Base-by-base conservation (phyloP, 2,888 invertebrate genomes). In the Chrysodeixis includens region DNA sequence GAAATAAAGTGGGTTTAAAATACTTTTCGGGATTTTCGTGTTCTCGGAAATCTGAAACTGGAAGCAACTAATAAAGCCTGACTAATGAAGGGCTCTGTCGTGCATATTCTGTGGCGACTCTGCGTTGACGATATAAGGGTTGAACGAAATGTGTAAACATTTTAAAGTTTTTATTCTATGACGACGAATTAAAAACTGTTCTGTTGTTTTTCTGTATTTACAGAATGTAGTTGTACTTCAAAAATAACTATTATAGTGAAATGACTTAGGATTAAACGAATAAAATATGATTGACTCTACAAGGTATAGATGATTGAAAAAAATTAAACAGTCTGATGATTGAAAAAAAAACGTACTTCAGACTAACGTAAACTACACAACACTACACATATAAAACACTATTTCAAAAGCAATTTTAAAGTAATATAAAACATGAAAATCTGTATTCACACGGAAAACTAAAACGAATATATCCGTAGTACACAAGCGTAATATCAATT, bases 401-500 rank as follows among this genome's bases (percentile, higher is more conserved):
- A n/a, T n/a, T n/a, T n/a, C 7, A n/a, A 35, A 40, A 14, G 40
- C n/a, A 40, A 40, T 4, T 40, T n/a, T n/a, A 35, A 35, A 35
- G 1, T 5, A 40, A 40, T n/a, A 40, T 6, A 40, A n/a, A 40
- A 40, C 40, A 40, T 40, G n/a, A 40, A 40, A 40, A 40, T 40
- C 40, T 40, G n/a, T 40, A 40, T 40, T 40, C 40, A n/a, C 40
- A n/a, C 3, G 0, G n/a, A n/a, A 40, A 40, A 40, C 40, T 40
- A 40, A n/a, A 40, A 40, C 40, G n/a, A 40, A 40, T 40, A 14
- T 40, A 40, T 40, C 40, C 40, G n/a, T n/a, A 40, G 40, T 40
- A 40, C 40, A 40, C 40, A 40, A 40, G n/a, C 40, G 40, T 40
- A 40, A 66, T 56, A 56, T 64, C 65, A 56, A 71, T 70, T 76